These are phyloP conservation scores for Tokudaia muenninki DNA, from an alignment of 2,797 vertebrate species.

Conservation along the genomic window DNA sequence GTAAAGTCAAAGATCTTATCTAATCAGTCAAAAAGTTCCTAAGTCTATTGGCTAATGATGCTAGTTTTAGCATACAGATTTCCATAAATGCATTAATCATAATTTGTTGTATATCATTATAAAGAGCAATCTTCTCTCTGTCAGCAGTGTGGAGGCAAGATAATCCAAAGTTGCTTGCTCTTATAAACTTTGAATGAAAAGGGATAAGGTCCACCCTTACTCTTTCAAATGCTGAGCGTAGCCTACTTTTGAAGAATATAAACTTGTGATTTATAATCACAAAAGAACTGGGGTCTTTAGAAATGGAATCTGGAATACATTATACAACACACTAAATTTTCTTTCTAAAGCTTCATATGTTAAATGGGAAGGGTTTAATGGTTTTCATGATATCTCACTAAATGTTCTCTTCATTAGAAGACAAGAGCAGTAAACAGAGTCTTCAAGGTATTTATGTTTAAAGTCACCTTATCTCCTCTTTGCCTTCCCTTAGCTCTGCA, in stretches of 20 bases:
- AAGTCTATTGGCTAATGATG: background rate
- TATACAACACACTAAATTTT: background rate
- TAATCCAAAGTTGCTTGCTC: background rate
- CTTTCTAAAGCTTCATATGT: background rate
- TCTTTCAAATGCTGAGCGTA: background rate
- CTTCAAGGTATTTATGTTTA: slow-evolving; percentile 47
- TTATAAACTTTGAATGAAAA: background rate
- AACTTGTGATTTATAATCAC: background rate
- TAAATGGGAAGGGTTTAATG: background rate
- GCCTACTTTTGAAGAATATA: background rate
- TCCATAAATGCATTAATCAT: background rate
- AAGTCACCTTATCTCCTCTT: slow-evolving; percentile 8
- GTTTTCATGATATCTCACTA: background rate
- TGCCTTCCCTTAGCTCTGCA: background rate
- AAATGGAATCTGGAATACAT: background rate
- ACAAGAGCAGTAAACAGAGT: background rate
- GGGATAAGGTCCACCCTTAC: background rate
- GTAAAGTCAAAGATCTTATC: slow-evolving; percentile 23
- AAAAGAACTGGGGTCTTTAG: background rate
- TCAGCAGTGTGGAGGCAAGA: background rate
- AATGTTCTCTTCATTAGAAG: background rate
- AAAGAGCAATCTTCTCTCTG: background rate
- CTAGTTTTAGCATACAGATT: background rate
- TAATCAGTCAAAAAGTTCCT: background rate
- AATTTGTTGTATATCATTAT: background rate